phyloP scores from a whole-genome alignment of 1,140 invertebrate genomes.

The Parapsyche elsis region DNA sequence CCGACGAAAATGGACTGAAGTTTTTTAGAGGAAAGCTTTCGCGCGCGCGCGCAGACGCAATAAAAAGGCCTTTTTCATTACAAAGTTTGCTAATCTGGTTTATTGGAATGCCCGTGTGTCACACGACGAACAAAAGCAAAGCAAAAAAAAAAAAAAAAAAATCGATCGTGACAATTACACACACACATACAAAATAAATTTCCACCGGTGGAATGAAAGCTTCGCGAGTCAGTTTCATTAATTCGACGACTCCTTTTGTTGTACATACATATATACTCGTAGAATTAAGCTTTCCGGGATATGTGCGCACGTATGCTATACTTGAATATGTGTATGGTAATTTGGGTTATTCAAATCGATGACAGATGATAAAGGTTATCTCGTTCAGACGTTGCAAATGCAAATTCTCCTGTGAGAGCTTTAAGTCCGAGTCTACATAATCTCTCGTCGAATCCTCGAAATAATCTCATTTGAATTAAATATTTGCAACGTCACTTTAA shows the following conservation, averaged over 20 bases:
- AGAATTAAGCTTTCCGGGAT: background rate
- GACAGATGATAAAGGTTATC: constrained; percentile 25
- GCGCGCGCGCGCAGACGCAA: background rate
- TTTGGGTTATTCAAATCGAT: constrained; percentile 7
- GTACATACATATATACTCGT: too few species aligned
- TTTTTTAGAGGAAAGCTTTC: background rate
- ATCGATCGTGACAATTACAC: constrained; percentile 37
- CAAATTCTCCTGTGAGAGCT: constrained; percentile 20
- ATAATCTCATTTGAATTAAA: constrained; percentile 20
- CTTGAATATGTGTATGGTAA: background rate
- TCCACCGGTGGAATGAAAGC: too few species aligned
- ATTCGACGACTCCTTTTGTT: background rate
- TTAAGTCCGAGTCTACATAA: constrained; percentile 2
- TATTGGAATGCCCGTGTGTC: constrained; percentile 42
- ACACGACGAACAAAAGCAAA: constrained; percentile 24
- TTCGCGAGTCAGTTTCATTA: background rate
- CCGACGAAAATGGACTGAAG: background rate
- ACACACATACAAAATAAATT: background rate
- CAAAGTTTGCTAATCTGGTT: constrained; percentile 45
- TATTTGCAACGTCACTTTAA: background rate
- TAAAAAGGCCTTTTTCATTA: constrained; percentile 44
- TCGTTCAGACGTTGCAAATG: background rate
- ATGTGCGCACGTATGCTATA: background rate
- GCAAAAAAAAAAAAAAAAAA: background rate
- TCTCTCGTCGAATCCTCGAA: background rate